Base-by-base conservation (phyloP, 2,888 invertebrate genomes). In the Ophraella communa region DNA sequence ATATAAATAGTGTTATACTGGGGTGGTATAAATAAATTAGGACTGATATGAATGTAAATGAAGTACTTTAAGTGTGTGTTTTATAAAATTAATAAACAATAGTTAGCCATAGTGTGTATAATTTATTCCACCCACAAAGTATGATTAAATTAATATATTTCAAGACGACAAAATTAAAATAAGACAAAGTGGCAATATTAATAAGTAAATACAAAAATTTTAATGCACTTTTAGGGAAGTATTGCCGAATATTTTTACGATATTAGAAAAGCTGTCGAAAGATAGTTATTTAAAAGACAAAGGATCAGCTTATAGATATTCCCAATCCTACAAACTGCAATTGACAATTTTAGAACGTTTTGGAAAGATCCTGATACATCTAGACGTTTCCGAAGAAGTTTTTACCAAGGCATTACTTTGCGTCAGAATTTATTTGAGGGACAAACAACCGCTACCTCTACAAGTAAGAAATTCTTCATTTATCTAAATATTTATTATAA, bases 251-350 rank as follows among this genome's bases (percentile, higher is more conserved):
- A 76, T 93, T 5, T 85, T 85, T 72, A 77, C 80, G 56, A 87
- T 85, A 74, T 82, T 93, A 3, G 75, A 73, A 23, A 82, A 82
- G 53, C 83, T 88, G 0, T 80, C 87, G 0, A 74, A 77, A 18
- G 86, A 86, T 68, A 92, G 90, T 77, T 83, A 83, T 66, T 82
- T 87, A 63, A 87, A 88, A 75, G 87, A 87, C 77, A 80, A 80
- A 4, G 86, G 86, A 1, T 82, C 85, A 0, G 80, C 85, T 8
- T 90, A 89, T 78, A 83, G 88, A 69, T 84, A 82, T 65, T 85
- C 85, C 1, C 87, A 86, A 69, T 81, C 81, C 0, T 90, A 83
- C 80, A 83, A 84, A 71, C 79, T 88, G 47, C 90, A 91, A 77
- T 68, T 77, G 42, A 78, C 79, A 4, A 78, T 87, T 27, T 77